Percentiles rank a stretch among this genome's conserved stretches.
Conservation (phyloP, 2,113 vertebrate genomes). For the Lontra canadensis region DNA sequence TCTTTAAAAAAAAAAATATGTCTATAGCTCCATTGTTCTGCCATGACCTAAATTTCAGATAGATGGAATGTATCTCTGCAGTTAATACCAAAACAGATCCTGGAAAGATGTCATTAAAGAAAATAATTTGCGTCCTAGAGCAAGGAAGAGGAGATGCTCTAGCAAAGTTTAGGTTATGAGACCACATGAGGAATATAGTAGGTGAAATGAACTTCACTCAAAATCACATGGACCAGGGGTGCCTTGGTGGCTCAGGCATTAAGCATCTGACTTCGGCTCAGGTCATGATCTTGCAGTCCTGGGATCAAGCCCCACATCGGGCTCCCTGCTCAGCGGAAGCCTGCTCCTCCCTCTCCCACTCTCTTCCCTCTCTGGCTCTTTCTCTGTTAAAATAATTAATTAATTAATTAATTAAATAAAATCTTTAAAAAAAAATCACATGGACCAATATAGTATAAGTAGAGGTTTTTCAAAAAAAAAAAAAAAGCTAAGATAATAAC, state of each 20-base stretch:
- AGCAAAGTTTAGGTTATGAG: neutral
- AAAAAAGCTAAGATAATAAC: neutral
- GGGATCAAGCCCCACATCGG: fast-evolving
- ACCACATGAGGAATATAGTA: neutral
- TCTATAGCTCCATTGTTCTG: neutral
- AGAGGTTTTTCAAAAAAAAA: neutral
- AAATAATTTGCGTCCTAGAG: neutral
- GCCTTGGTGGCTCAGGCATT: too few relatives aligned
- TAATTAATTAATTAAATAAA: too few relatives aligned
- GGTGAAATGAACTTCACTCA: too few relatives aligned
- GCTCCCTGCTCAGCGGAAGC: too few relatives aligned
- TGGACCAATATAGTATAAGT: neutral
- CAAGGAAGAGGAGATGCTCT: neutral
- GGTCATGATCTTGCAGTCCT: too few relatives aligned
- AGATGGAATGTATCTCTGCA: neutral
- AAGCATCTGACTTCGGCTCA: too few relatives aligned
- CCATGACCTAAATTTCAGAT: neutral
- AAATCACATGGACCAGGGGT: neutral
- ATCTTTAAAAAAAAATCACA: neutral
- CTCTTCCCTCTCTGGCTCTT: too few relatives aligned
- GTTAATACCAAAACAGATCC: neutral
- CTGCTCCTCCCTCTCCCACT: too few relatives aligned
- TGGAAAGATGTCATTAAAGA: neutral
- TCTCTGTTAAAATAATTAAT: too few relatives aligned
- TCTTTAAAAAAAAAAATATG: too few relatives aligned